Evolutionary conservation across 1,140 invertebrate genomes (phyloP).

Genomic region (Meteorus sp.): DNA sequence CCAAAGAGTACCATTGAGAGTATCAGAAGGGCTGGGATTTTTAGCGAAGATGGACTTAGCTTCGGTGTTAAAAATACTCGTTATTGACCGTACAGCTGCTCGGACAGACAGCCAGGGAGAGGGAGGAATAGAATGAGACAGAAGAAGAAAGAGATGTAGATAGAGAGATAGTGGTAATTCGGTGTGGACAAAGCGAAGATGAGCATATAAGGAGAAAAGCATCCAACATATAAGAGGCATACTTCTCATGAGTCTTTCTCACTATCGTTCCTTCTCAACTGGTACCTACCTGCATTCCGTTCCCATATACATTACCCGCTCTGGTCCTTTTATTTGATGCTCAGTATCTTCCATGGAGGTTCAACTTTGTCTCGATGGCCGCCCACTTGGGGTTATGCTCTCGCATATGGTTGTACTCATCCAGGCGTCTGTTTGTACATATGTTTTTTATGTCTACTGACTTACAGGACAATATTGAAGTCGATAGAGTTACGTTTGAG

Average conservation of each 20-base stretch:
- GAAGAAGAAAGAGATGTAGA: background rate
- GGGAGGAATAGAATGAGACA: background rate
- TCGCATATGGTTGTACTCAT: background rate
- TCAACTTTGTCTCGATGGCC: constrained; percentile 34
- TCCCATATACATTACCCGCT: constrained; percentile 58
- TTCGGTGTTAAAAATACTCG: too few relatives aligned
- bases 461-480: too few relatives aligned
- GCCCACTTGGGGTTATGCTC: constrained; percentile 28
- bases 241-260: background rate
- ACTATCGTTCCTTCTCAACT: constrained; percentile 28
- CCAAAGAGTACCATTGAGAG: too few relatives aligned
- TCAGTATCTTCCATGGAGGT: constrained; percentile 38
- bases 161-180: constrained; percentile 41
- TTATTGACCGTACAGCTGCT: too few relatives aligned
- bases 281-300: constrained; percentile 60
- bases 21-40: background rate
- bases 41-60: too few relatives aligned
- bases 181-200: constrained; percentile 47
- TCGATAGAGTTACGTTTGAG: too few relatives aligned
- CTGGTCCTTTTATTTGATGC: constrained; percentile 58
- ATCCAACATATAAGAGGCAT: too few relatives aligned
- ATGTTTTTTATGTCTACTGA: too few relatives aligned
- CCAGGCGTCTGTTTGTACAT: constrained; percentile 25
- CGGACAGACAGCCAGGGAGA: too few relatives aligned
- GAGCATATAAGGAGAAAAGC: too few relatives aligned